Percentiles rank a stretch among this genome's conserved stretches.
These are phyloP conservation scores for Gandaritis pyraliata DNA, from an alignment of 2,888 invertebrate genomes.

Conservation along the genomic window DNA sequence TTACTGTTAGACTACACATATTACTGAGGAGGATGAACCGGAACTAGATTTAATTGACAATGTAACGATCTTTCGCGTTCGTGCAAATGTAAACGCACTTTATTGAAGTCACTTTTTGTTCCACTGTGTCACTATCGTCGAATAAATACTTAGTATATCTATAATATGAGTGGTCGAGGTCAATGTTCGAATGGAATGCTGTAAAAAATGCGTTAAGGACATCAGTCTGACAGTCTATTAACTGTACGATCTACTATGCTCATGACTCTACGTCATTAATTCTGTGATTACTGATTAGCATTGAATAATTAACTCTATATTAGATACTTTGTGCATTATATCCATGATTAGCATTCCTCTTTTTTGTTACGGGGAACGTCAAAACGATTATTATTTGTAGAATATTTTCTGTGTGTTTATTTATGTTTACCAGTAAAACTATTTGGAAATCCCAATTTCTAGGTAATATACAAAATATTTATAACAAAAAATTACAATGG, in stretches of 20 bases:
- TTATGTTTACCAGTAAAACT: no score
- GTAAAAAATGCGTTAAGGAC: constrained; percentile 80
- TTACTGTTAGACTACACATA: constrained; percentile 58
- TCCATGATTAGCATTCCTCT: constrained; percentile 12
- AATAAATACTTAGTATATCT: constrained; percentile 69
- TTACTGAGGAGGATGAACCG: constrained; percentile 78
- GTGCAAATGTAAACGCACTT: constrained; percentile 65
- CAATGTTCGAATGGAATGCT: constrained; percentile 76
- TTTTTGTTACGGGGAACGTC: not conserved
- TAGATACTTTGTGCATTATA: constrained; percentile 1
- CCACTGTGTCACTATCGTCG: constrained; percentile 72
- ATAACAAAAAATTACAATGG: no score
- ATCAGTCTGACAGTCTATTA: constrained; percentile 67
- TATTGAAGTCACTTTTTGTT: constrained; percentile 76
- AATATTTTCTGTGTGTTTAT: no score
- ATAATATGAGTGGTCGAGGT: constrained; percentile 67
- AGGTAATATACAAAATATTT: no score
- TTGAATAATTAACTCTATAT: constrained; percentile 61
- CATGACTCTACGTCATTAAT: constrained; percentile 57
- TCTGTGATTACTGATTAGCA: constrained; percentile 67
- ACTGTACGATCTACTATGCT: constrained; percentile 57
- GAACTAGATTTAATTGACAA: constrained; percentile 75
- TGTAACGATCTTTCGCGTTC: constrained; percentile 44
- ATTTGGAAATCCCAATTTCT: not conserved
- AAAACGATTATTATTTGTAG: no score